Evolutionary conservation across 2,113 vertebrate species (phyloP).

Genomic region (Bos taurus): ARS-UCD2.0 NC_037354.1:12960501-12961000

Average conservation of each 20-base stretch:
- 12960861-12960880: conserved; percentile 84
- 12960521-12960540: not conserved
- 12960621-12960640: not conserved
- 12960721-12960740: conserved; percentile 69
- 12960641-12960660: conserved; percentile 50
- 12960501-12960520: not conserved
- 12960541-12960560: conserved; percentile 23
- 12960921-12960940: conserved; percentile 88
- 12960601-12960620: conserved; percentile 19
- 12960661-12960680: conserved; percentile 19
- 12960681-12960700: conserved; percentile 51
- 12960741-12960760: conserved; percentile 57
- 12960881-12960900: conserved; percentile 90
- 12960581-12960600: conserved; percentile 34
- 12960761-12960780: conserved; percentile 68
- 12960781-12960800: conserved; percentile 68
- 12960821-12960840: conserved; percentile 77
- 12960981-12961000: conserved; percentile 88
- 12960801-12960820: conserved; percentile 73
- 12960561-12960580: not conserved
- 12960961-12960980: conserved; percentile 89
- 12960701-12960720: conserved; percentile 66
- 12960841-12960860: conserved; percentile 85
- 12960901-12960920: conserved; percentile 84
- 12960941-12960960: conserved; percentile 85